Evolutionary conservation across 2,888 invertebrate genomes (phyloP), one percentile per base, ranked within the genome.

Genomic region (Athrips mouffetella): DNA sequence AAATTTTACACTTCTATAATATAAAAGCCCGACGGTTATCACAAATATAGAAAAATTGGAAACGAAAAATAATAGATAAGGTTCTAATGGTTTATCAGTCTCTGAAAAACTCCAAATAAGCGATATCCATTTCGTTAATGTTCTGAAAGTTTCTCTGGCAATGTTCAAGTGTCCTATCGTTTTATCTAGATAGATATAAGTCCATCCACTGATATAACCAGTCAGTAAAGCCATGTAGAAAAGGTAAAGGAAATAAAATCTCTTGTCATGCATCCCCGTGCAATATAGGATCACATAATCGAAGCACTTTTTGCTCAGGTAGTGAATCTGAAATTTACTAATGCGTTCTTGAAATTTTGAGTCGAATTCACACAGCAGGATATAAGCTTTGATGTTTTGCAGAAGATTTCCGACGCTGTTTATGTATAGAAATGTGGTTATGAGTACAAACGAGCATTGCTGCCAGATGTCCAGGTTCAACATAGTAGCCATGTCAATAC

Each of bases 371-470:
- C 35, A n/a, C 8, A 37, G 35, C 10, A 37, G 35, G 2, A 37
- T 37, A 18, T 37, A 37, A 7, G 35, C 15, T 18, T 37, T 37
- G 18, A 37, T 37, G 35, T 37, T 37, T 20, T 37, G 35, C 3
- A 37, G 18, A 8, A 37, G 18, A 16, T 37, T 37, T 7, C 18
- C 35, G 10, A 37, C n/a, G 8, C 16, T 16, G 20, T 37, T 37
- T n/a, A 18, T 2, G 35, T 37, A 37, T 4, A 37, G 35, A n/a
- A 37, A 37, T n/a, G 35, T 37, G 18, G 35, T 37, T 2, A 16
- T 20, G 2, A 20, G 7, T 10, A 37, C 35, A 20, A 20, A 37
- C 20, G n/a, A 7, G 3, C 2, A 8, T 16, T 37, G 35, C 35
- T 20, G 8, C 35, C 35, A 37, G 10, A 11, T 10, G 35, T 37